A percentile compares a stretch with the other conserved stretches of the same genome.
These are phyloP conservation scores for Ctenopoma kingsleyae DNA, from an alignment of 2,797 vertebrate genomes.

Conservation along the genomic window DNA sequence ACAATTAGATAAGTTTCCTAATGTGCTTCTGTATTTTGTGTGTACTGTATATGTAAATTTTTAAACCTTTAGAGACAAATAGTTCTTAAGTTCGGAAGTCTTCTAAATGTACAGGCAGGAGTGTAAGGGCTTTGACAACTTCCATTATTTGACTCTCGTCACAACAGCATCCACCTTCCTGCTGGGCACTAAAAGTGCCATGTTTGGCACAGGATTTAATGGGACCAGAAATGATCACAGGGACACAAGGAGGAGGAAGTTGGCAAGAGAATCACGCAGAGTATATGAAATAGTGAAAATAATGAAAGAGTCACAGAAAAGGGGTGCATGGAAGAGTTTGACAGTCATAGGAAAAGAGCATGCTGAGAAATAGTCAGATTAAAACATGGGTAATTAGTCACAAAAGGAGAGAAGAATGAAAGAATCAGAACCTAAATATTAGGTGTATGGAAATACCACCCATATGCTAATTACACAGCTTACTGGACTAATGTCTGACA, in stretches of 20 bases:
- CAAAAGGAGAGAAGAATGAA: slow-evolving; percentile 28
- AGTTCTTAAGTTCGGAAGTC: slow-evolving; percentile 10
- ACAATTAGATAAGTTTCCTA: slow-evolving; percentile 18
- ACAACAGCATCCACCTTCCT: slow-evolving; percentile 44
- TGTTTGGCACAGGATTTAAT: slow-evolving; percentile 36
- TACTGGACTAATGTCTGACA: slow-evolving; percentile 25
- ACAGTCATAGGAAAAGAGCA: slow-evolving; percentile 46
- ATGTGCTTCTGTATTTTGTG: background rate
- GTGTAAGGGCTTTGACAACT: slow-evolving; percentile 34
- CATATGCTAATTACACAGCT: slow-evolving; percentile 39
- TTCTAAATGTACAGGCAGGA: slow-evolving; percentile 12
- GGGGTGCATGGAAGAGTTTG: slow-evolving; percentile 32
- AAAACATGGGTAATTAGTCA: slow-evolving; percentile 50
- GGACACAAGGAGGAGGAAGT: slow-evolving; percentile 15
- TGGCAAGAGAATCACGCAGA: slow-evolving; percentile 40
- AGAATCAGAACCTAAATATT: slow-evolving; percentile 28
- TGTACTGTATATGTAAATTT: background rate
- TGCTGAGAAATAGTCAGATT: slow-evolving; percentile 43
- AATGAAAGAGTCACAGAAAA: slow-evolving; percentile 40
- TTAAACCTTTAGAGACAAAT: slow-evolving; percentile 6
- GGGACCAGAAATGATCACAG: slow-evolving; percentile 48
- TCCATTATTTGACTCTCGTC: slow-evolving; percentile 29
- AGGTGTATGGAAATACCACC: slow-evolving; percentile 13
- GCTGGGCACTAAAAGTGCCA: slow-evolving; percentile 45
- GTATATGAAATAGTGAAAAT: slow-evolving; percentile 69